These are phyloP conservation scores for Cacoxenus indagator DNA, from an alignment of 2,888 invertebrate species.

Conservation along the genomic window DNA sequence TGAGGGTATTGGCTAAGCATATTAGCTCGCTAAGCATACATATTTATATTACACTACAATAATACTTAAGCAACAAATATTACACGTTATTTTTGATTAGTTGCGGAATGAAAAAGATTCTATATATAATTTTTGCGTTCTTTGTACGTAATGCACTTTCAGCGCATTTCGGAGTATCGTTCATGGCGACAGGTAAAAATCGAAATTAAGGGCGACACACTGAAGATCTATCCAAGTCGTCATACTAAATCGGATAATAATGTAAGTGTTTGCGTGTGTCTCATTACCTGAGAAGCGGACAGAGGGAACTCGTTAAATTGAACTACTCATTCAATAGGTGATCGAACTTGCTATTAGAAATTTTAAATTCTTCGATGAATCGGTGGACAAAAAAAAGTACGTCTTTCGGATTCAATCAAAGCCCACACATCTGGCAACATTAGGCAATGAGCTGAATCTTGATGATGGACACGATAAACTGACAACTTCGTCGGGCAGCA, in stretches of 20 bases:
- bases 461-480: constrained; percentile 69
- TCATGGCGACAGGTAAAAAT: constrained; percentile 86
- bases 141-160: constrained; percentile 21
- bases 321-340: constrained; percentile 49
- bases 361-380: constrained; percentile 68
- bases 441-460: constrained; percentile 68
- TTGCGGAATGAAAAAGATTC: too few relatives aligned
- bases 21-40: not conserved
- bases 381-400: constrained; percentile 76
- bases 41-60: not conserved
- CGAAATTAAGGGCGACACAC: constrained; percentile 67
- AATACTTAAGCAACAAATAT: not conserved
- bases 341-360: constrained; percentile 70
- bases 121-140: too few relatives aligned
- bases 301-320: too few relatives aligned
- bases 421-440: constrained; percentile 61
- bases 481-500: constrained; percentile 56
- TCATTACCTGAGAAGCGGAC: too few relatives aligned
- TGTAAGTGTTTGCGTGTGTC: too few relatives aligned
- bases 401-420: constrained; percentile 89
- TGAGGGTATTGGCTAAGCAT: too few relatives aligned
- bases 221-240: constrained; percentile 67
- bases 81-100: too few relatives aligned
- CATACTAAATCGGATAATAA: constrained; percentile 67
- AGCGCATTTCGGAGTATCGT: constrained; percentile 78